Base-by-base conservation (phyloP, 2,113 vertebrate genomes). In the Irena cyanogastra region DNA sequence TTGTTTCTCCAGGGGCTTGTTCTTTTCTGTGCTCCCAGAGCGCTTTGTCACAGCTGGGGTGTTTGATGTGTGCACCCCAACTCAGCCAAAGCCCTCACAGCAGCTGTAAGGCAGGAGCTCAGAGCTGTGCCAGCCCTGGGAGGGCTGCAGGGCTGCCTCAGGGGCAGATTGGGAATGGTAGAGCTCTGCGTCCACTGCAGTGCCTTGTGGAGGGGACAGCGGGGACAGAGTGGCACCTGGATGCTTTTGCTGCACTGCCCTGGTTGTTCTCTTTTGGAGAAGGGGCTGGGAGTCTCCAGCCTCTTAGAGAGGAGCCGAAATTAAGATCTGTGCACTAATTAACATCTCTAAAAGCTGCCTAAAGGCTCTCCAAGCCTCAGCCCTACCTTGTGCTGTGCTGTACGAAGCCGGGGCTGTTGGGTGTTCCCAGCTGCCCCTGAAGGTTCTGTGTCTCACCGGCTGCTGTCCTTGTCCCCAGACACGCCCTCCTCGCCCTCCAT, bases 401-500 rank as follows among this genome's bases (percentile, higher is more conserved):
- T 6, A 0, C 8, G 16, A 21, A 42, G 37, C 24, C 24, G 49
- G 16, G 9, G 21, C 19, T 16, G 57, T 7, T 11, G 42, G 33
- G 0, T 52, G 26, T 5, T 61, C 18, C 37, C 22, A 27, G 10
- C 18, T 37, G 69, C 26, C 21, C 1, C 27, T 19, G 22, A 10
- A 39, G 26, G 45, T 78, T 37, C 2, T 11, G 37, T 26, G 1
- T 44, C 6, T 93, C 47, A 86, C 53, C 66, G 72, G 7, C 47
- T 44, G 33, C 84, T 74, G 39, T 82, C 70, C 61, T 93, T 83
- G 37, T 84, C 89, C 52, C 78, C 97, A 99, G 99, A 99, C 84
- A 99, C 99, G 24, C 99, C 99, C 0, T 99, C 99, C 21, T 98
- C 98, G 63, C 99, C 99, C 6, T 98, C 97, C 95, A 98, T 99